Conservation (phyloP, 64 coral and sea anemone species). For the Cladopsammia gracilis region DNA sequence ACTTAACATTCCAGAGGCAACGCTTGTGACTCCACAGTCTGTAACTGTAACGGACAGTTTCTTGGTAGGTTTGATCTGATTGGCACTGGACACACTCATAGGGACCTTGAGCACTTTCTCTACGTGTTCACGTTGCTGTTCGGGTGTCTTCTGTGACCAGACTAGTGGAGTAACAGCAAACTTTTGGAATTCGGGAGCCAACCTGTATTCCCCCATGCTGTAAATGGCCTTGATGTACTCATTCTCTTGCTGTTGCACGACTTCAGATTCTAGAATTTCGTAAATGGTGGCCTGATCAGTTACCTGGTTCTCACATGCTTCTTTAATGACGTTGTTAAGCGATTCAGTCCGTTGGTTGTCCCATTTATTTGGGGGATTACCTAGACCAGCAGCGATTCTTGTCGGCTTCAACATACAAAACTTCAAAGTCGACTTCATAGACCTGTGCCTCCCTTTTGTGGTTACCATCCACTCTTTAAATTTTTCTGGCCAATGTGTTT, state of each 20-base stretch:
- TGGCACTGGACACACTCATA: too few relatives aligned
- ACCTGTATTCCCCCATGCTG: conserved; percentile 42
- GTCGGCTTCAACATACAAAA: conserved; percentile 56
- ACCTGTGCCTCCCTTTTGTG: conserved; percentile 8
- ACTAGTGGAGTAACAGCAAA: neutral
- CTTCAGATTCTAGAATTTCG: conserved; percentile 50
- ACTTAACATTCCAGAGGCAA: too few relatives aligned
- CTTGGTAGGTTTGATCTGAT: too few relatives aligned
- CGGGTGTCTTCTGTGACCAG: conserved; percentile 61
- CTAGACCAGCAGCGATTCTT: conserved; percentile 48
- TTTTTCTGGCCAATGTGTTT: conserved; percentile 41
- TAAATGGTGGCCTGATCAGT: conserved; percentile 65
- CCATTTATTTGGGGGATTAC: conserved; percentile 70
- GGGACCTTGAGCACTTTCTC: conserved; percentile 23
- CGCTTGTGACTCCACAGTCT: too few relatives aligned
- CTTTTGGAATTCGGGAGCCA: conserved; percentile 7
- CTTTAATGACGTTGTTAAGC: conserved; percentile 61
- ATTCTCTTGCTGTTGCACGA: conserved; percentile 56
- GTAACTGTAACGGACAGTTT: too few relatives aligned
- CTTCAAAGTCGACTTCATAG: conserved; percentile 17
- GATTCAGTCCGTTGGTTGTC: conserved; percentile 69
- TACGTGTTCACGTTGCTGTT: conserved; percentile 38
- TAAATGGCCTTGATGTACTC: conserved; percentile 62
- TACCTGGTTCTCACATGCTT: conserved; percentile 40
- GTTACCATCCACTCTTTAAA: conserved; percentile 62